These are phyloP conservation scores for Linyphia triangularis DNA, from an alignment of 2,888 invertebrate species.

Conservation along the genomic window DNA sequence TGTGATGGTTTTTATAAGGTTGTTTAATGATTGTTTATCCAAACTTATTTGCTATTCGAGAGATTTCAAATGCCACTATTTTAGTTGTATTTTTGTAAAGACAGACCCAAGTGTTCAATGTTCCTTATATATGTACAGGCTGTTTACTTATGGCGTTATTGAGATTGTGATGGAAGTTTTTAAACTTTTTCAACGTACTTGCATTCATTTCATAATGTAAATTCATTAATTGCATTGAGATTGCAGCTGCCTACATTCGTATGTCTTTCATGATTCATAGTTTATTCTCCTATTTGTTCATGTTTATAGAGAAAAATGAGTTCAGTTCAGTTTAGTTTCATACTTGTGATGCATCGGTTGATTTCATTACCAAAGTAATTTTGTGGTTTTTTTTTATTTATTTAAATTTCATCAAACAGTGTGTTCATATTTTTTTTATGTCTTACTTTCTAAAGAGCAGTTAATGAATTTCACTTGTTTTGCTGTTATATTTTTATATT, in stretches of 20 bases:
- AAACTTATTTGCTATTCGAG: background rate
- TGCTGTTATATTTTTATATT: background rate
- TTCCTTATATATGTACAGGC: slow-evolving; percentile 38
- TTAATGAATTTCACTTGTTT: too few species aligned
- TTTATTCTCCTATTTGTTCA: slow-evolving; percentile 17
- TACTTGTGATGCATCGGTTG: too few species aligned
- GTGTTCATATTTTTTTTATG: background rate
- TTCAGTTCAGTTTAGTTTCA: background rate
- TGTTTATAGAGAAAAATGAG: background rate
- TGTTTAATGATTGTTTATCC: background rate
- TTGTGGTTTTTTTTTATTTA: too few species aligned
- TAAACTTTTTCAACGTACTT: background rate
- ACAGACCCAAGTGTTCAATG: slow-evolving; percentile 14
- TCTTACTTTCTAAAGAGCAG: too few species aligned
- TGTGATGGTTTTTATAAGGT: background rate
- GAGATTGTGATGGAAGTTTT: slow-evolving; percentile 28
- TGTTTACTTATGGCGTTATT: slow-evolving; percentile 36
- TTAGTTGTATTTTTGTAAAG: slow-evolving; percentile 49
- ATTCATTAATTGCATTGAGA: background rate
- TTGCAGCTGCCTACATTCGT: slow-evolving; percentile 5
- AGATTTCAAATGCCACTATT: background rate
- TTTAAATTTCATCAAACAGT: background rate
- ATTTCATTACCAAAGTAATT: too few species aligned
- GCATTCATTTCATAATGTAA: slow-evolving; percentile 44
- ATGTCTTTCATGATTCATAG: slow-evolving; percentile 11